Conservation (phyloP, 2,797 vertebrate genomes). For the Oreochromis grahami region DNA sequence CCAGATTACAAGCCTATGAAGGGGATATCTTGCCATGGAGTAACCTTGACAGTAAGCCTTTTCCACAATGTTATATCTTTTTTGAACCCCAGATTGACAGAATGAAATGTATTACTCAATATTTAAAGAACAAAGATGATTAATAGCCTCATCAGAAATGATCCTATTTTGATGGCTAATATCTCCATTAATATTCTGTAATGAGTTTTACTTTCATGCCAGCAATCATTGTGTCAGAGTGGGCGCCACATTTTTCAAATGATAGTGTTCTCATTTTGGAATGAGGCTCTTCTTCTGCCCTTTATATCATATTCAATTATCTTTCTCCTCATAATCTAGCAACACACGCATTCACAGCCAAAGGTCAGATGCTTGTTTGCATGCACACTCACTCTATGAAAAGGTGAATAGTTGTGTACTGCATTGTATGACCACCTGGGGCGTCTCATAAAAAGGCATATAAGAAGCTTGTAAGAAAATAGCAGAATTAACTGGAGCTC, state of each 20-base stretch:
- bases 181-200: constrained; percentile 55
- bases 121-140: constrained; percentile 40
- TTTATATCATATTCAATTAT: constrained; percentile 53
- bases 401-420: not conserved
- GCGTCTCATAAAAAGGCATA: not conserved
- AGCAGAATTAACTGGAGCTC: not conserved
- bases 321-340: constrained; percentile 9
- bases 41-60: not conserved
- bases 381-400: not conserved
- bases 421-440: not conserved
- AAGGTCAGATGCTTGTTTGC: constrained; percentile 4
- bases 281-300: constrained; percentile 32
- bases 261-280: constrained; percentile 40
- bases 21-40: not conserved
- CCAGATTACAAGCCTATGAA: not conserved
- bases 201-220: constrained; percentile 55
- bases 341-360: constrained; percentile 10
- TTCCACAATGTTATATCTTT: not conserved
- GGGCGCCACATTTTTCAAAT: constrained; percentile 42
- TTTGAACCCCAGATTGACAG: not conserved
- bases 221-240: constrained; percentile 45
- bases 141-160: constrained; percentile 38
- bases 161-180: constrained; percentile 54
- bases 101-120: constrained; percentile 6
- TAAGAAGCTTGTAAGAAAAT: not conserved